A percentile compares a stretch with the other conserved stretches of the same genome.
These are phyloP conservation scores for Lordiphosa andalusiaca DNA, from an alignment of 2,888 invertebrate genomes.

Conservation along the genomic window DNA sequence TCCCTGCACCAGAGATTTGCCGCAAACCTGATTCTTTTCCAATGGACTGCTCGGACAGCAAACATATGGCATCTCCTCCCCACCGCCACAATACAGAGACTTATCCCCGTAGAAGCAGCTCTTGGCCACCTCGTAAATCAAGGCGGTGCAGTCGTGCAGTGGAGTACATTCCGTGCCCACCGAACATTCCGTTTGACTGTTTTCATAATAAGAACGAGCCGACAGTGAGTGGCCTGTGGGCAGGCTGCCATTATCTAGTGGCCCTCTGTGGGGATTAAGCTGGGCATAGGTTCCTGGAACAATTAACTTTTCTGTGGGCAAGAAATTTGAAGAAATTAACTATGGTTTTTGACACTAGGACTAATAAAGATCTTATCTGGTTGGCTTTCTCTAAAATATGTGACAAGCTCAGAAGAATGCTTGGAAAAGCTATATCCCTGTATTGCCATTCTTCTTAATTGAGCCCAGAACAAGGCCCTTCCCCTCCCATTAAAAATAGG, in stretches of 20 bases:
- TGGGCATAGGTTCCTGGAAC: constrained; percentile 30
- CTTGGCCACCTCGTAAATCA: constrained; percentile 79
- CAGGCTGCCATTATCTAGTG: constrained; percentile 11
- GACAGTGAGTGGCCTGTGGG: constrained; percentile 49
- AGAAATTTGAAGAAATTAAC: not conserved
- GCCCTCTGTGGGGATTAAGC: not conserved
- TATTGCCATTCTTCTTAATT: too few relatives aligned
- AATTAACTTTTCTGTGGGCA: constrained; percentile 48
- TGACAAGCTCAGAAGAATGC: too few relatives aligned
- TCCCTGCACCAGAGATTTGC: constrained; percentile 85
- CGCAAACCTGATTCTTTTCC: constrained; percentile 82
- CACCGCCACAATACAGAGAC: constrained; percentile 78
- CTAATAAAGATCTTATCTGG: too few relatives aligned
- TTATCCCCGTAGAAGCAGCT: constrained; percentile 80
- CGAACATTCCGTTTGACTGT: constrained; percentile 65
- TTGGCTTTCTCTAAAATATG: too few relatives aligned
- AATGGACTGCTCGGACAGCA: constrained; percentile 80
- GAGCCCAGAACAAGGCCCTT: too few relatives aligned
- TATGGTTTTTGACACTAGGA: too few relatives aligned
- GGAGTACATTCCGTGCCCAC: constrained; percentile 79
- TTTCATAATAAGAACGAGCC: constrained; percentile 71
- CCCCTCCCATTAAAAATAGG: too few relatives aligned
- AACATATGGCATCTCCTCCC: constrained; percentile 79
- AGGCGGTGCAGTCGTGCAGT: constrained; percentile 78
- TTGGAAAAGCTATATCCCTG: too few relatives aligned